Base-by-base conservation (phyloP, 2,797 vertebrate species). In the Podarcis siculus region DNA sequence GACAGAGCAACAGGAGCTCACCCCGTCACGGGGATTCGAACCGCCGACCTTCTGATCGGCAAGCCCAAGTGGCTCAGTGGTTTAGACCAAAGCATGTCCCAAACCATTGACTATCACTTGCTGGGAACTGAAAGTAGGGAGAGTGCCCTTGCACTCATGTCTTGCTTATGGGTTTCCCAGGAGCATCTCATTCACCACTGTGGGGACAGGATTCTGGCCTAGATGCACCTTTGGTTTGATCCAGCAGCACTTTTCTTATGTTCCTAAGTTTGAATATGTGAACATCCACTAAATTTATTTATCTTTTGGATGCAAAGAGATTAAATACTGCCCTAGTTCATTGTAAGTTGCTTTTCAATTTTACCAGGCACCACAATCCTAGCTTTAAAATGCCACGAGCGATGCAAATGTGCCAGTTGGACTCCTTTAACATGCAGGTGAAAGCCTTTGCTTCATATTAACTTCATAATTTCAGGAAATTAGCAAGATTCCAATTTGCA, bases 401-500 rank as follows among this genome's bases (percentile, higher is more conserved):
- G 64, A 76, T 27, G 42, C 66, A 85, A 85, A 84, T 66, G 69
- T 85, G 12, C 35, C 8, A 49, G 25, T 15, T 58, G 4, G 85
- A 86, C 55, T 79, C 27, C 27, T 89, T 17, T 61, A 49, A 8
- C 85, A 84, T 32, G 78, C 78, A 87, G 32, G 12, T 0, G 0
- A 79, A 80, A 87, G 89, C 25, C 49, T 76, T 45, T 1, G 58
- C n/a, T 76, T 90, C 66, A 81, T 61, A 39, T 75, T 87, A 87
- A 45, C 19, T 15, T 76, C 32, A 77, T 86, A 86, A 76, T 72
- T 91, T 85, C 61, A 87, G 77, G 71, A 84, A 83, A 79, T 83
- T 23, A 85, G 25, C 39, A 85, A 75, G 67, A 85, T 76, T 89
- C 66, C 87, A 89, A 85, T 81, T 79, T 89, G 77, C 69, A 89